Evolutionary conservation across 1,140 invertebrate genomes (phyloP).

Genomic region (Drosophila asahinai): DNA sequence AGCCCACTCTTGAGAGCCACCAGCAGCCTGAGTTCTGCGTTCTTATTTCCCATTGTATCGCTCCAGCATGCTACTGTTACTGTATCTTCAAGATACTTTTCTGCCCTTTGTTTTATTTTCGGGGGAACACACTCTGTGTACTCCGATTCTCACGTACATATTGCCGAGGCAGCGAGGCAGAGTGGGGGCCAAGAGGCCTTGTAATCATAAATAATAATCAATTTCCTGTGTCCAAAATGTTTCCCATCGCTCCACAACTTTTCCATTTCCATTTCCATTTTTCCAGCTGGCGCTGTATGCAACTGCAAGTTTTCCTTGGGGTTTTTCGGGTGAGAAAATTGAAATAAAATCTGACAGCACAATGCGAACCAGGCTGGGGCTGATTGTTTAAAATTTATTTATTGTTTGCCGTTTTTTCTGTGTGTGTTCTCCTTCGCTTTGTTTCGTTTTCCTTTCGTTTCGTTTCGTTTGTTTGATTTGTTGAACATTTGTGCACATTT

Average conservation of each 20-base stretch:
- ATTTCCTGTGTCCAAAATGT: slow-evolving; percentile 77
- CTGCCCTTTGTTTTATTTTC: slow-evolving; percentile 37
- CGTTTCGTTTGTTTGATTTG: slow-evolving; percentile 53
- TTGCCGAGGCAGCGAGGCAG: slow-evolving; percentile 18
- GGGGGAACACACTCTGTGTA: slow-evolving; percentile 31
- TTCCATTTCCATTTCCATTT: slow-evolving; percentile 43
- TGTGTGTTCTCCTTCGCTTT: slow-evolving; percentile 9
- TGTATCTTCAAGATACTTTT: slow-evolving; percentile 44
- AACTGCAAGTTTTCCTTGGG: slow-evolving; percentile 66
- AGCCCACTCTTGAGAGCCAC: slow-evolving; percentile 70
- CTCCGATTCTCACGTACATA: slow-evolving; percentile 72
- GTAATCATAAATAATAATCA: slow-evolving; percentile 84
- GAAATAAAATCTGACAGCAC: slow-evolving; percentile 73
- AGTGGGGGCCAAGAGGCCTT: slow-evolving; percentile 21
- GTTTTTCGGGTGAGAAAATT: slow-evolving; percentile 64
- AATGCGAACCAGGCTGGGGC: slow-evolving; percentile 27
- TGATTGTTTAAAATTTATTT: slow-evolving; percentile 66
- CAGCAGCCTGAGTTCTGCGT: slow-evolving; percentile 22
- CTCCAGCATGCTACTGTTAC: slow-evolving; percentile 32
- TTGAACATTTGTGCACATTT: slow-evolving; percentile 77
- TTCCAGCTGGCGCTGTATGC: slow-evolving; percentile 56
- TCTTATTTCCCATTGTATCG: slow-evolving; percentile 28
- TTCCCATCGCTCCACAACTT: slow-evolving; percentile 75
- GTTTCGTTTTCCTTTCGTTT: slow-evolving; percentile 27
- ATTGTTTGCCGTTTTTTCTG: slow-evolving; percentile 45